Percentiles rank a stretch among this genome's conserved stretches.
phyloP scores from a whole-genome alignment of 2,888 invertebrate species.

The Smittia aterrima region DNA sequence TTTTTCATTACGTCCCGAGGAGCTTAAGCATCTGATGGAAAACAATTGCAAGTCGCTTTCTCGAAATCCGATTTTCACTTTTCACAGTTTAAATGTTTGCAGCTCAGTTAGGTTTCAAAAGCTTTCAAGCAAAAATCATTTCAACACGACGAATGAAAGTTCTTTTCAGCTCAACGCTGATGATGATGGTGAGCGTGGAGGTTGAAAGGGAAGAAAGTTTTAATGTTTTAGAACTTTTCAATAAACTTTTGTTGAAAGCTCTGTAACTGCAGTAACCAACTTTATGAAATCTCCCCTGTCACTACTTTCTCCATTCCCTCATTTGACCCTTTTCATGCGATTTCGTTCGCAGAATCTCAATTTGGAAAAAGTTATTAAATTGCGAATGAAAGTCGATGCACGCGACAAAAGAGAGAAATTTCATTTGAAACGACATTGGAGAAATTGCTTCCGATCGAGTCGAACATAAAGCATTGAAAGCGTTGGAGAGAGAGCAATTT shows the following conservation, averaged over 20 bases:
- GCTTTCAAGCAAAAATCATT: no score
- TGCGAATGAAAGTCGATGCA: neutral
- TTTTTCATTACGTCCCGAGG: constrained; percentile 16
- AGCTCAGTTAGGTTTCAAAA: no score
- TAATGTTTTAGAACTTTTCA: no score
- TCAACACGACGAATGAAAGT: neutral
- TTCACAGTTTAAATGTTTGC: no score
- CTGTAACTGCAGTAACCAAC: no score
- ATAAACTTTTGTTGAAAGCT: no score
- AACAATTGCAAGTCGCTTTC: neutral
- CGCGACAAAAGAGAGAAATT: neutral
- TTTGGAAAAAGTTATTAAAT: neutral
- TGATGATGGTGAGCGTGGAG: neutral
- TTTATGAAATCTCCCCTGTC: no score
- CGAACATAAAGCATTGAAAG: neutral
- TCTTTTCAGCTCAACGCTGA: neutral
- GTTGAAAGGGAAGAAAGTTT: neutral
- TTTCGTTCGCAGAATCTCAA: no score
- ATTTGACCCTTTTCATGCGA: no score
- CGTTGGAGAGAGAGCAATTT: neutral
- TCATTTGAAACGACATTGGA: neutral
- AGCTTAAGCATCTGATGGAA: neutral
- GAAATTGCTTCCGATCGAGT: constrained; percentile 9
- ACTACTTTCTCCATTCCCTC: no score
- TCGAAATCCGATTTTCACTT: neutral